Evolutionary conservation across 2,888 invertebrate genomes (phyloP).

Genomic region (Molanna angustata): DNA sequence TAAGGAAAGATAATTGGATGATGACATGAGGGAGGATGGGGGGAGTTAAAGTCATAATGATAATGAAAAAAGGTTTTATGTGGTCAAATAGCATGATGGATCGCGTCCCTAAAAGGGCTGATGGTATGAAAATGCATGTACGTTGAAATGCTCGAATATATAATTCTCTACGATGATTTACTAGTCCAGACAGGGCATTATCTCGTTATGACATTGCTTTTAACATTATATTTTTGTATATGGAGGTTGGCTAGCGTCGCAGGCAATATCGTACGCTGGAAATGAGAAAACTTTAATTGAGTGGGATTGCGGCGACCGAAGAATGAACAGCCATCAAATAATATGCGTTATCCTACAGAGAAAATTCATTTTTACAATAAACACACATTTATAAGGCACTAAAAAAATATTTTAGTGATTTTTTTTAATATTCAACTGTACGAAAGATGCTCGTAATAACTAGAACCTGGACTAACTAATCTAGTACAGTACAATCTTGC

Average conservation of each 20-base stretch:
- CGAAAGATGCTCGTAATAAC: too few species aligned
- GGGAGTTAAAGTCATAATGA: constrained; percentile 4
- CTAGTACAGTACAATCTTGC: too few species aligned
- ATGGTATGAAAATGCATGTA: constrained; percentile 18
- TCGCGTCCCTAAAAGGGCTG: constrained; percentile 27
- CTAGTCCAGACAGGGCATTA: constrained; percentile 24
- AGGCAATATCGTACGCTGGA: constrained; percentile 47
- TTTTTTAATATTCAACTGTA: too few species aligned
- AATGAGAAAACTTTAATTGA: constrained; percentile 43
- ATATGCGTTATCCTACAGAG: too few species aligned
- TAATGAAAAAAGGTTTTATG: constrained; percentile 6
- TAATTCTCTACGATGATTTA: constrained; percentile 14
- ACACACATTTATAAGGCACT: too few species aligned
- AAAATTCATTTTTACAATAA: too few species aligned
- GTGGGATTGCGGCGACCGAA: constrained; percentile 14
- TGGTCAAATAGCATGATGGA: constrained; percentile 10
- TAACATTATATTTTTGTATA: constrained; percentile 20
- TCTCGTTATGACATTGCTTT: constrained; percentile 25
- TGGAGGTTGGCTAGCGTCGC: constrained; percentile 46
- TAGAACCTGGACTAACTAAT: too few species aligned
- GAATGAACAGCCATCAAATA: constrained; percentile 18
- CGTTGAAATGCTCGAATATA: background rate
- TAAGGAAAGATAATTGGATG: background rate
- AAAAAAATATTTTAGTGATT: too few species aligned
- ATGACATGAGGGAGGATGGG: background rate